Conservation (phyloP, 2,113 vertebrate genomes). For the Tyrannus savana region DNA sequence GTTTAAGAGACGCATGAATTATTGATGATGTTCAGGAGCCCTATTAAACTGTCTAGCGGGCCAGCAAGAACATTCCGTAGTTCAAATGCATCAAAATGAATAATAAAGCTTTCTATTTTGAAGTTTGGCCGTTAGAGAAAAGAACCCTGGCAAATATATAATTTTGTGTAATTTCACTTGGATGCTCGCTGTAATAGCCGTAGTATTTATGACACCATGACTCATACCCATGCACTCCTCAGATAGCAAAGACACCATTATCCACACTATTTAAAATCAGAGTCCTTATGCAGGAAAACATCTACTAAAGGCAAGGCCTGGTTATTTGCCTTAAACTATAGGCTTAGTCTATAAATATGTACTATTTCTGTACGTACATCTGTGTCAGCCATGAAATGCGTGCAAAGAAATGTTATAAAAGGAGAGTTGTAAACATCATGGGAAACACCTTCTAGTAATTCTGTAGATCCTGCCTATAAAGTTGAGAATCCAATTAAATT, state of each 20-base stretch:
- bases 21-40: slow-evolving; percentile 50
- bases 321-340: slow-evolving; percentile 19
- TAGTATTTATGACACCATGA: slow-evolving; percentile 69
- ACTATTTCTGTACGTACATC: not conserved
- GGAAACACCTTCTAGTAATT: slow-evolving; percentile 21
- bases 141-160: slow-evolving; percentile 62
- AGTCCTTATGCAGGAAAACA: not conserved
- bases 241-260: slow-evolving; percentile 52
- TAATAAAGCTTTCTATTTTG: slow-evolving; percentile 62
- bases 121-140: slow-evolving; percentile 64
- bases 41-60: slow-evolving; percentile 56
- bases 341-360: not conserved
- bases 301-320: not conserved
- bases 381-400: not conserved
- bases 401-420: not conserved
- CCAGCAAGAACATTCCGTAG: slow-evolving; percentile 51
- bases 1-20: not conserved
- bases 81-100: slow-evolving; percentile 45
- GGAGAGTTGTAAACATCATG: not conserved
- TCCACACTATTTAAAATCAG: slow-evolving; percentile 25
- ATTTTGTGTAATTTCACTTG: slow-evolving; percentile 69
- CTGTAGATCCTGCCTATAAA: not conserved
- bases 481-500: not conserved
- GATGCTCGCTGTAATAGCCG: slow-evolving; percentile 48
- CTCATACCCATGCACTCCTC: slow-evolving; percentile 46